Evolutionary conservation across 2,888 invertebrate species (phyloP), one percentile per base, ranked within the genome.

Genomic region (Drosophila anomelani): DNA sequence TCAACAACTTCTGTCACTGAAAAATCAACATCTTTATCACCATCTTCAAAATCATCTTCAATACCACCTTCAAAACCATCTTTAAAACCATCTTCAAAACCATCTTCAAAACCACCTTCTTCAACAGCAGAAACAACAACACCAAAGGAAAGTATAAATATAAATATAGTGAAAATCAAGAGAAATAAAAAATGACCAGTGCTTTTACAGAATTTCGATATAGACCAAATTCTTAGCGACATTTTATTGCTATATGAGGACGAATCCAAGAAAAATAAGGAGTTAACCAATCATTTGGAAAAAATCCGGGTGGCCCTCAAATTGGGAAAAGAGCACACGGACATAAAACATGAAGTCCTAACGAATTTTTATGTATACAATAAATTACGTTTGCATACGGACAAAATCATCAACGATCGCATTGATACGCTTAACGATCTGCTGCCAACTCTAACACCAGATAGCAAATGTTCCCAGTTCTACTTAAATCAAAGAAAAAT

Each of bases 261-360:
- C 9, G 15, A 34, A 1, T 15, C 5, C 20, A 8, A 20, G 13
- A 34, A 9, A 9, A 51, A 51, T 51, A 2, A 4, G 0, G 51
- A 51, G 51, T 15, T 51, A 20, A 9, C 3, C 34, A 1, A 0
- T 20, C 0, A 3, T 0, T 34, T 51, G 34, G 5, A 15, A 0
- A 0, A 1, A 9, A 15, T 51, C 15, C 15, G 15, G 13, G 0
- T 1, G 1, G 34, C 15, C 4, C 8, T 51, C 1, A 34, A 34
- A 34, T 51, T 13, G 15, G 51, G 15, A 6, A 4, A 20, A 0
- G 9, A 34, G 20, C 1, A 9, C 13, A 1, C 2, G 3, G 9
- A 1, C 1, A 1, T 1, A 0, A 51, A 51, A 17, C 0, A 1
- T 9, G 5, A 20, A 5, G 20, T 6, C 9, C 8, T 34, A 1